phyloP scores from a whole-genome alignment of 2,113 vertebrate genomes.

The Tragelaphus buxtoni region DNA sequence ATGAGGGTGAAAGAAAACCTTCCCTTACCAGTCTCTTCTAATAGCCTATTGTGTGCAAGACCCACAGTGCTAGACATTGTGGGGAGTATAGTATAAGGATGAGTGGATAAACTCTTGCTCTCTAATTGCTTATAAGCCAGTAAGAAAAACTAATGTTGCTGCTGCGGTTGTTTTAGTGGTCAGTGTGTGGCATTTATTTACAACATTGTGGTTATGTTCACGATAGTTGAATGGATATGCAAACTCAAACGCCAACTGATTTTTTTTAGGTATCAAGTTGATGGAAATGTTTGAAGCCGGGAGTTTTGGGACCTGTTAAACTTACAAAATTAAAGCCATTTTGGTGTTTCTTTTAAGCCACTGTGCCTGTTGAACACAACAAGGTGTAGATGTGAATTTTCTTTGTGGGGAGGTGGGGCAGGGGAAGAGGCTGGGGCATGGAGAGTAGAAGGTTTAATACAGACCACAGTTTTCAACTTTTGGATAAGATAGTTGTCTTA shows the following conservation, averaged over 20 bases:
- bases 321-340: background rate
- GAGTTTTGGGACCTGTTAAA: background rate
- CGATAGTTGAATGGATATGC: background rate
- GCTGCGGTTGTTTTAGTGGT: background rate
- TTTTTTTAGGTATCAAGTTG: background rate
- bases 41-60: background rate
- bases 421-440: background rate
- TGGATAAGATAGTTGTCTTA: background rate
- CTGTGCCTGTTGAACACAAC: background rate
- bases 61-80: background rate
- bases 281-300: background rate
- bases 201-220: background rate
- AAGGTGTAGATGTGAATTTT: background rate
- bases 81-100: background rate
- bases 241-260: background rate
- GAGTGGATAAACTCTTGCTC: background rate
- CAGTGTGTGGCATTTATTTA: background rate
- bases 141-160: background rate
- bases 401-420: background rate
- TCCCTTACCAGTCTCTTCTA: background rate
- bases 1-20: background rate
- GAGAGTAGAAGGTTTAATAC: background rate
- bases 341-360: background rate
- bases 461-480: background rate
- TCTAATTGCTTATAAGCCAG: background rate